Percentiles rank a stretch among this genome's conserved stretches.
Evolutionary conservation across 30 jellyfish, hydroid and myxozoan genomes (phyloP).

Genomic region (Aurelia aurita): DNA sequence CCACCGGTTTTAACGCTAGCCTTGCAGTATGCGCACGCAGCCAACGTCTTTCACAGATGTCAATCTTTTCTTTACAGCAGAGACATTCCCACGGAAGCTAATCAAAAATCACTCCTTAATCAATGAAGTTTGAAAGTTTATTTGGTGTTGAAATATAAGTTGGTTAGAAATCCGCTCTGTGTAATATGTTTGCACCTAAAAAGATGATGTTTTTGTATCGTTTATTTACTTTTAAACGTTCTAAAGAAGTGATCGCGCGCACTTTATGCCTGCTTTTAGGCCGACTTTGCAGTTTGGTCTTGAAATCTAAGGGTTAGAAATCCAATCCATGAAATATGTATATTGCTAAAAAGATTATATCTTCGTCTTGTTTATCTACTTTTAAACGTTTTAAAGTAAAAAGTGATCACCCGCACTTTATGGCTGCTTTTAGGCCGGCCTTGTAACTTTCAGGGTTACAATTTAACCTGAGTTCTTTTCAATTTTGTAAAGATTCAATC

Average conservation of each 20-base stretch:
- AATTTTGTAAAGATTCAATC: too few relatives aligned
- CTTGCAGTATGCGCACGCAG: slow-evolving; percentile 72
- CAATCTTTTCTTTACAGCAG: slow-evolving; percentile 48
- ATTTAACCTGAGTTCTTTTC: too few relatives aligned
- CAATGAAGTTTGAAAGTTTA: slow-evolving; percentile 34
- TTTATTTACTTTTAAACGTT: slow-evolving; percentile 8
- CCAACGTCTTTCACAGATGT: slow-evolving; percentile 64
- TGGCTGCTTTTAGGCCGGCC: too few relatives aligned
- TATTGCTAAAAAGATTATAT: too few relatives aligned
- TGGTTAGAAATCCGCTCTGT: neutral
- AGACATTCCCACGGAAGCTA: slow-evolving; percentile 73
- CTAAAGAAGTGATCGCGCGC: neutral
- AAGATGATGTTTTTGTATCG: neutral
- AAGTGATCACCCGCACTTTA: too few relatives aligned
- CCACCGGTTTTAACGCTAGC: slow-evolving; percentile 9
- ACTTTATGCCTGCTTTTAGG: too few relatives aligned
- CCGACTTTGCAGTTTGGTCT: too few relatives aligned
- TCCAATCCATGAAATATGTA: too few relatives aligned
- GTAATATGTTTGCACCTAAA: neutral
- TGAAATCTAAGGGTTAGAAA: too few relatives aligned
- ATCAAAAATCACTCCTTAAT: slow-evolving; percentile 53
- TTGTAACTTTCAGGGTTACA: too few relatives aligned
- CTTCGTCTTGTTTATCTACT: too few relatives aligned
- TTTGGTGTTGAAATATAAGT: slow-evolving; percentile 19
- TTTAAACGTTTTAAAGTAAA: too few relatives aligned